Evolutionary conservation across 2,888 invertebrate genomes (phyloP).

Genomic region (Macrophya annulata): DNA sequence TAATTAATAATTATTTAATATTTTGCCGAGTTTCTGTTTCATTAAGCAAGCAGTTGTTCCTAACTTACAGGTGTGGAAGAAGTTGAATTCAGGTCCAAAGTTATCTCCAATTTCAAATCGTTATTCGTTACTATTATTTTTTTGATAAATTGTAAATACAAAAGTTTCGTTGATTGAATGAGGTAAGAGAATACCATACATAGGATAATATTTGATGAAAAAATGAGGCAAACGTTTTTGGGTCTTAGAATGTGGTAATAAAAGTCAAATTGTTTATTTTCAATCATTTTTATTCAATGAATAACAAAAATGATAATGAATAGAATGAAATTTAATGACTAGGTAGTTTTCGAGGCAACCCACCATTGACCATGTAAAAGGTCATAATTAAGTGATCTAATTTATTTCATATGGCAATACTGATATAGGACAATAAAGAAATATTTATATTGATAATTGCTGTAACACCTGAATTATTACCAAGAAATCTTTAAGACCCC

Average conservation of each 20-base stretch:
- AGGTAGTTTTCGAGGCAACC: constrained; percentile 62
- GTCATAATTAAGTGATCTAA: constrained; percentile 29
- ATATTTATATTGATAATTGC: constrained; percentile 36
- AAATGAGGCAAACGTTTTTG: not conserved
- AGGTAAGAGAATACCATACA: not conserved
- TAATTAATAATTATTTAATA: constrained; percentile 15
- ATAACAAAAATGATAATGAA: constrained; percentile 68
- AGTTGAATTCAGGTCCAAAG: not conserved
- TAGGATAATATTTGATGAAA: not conserved
- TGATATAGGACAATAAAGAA: constrained; percentile 40
- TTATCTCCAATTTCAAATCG: not conserved
- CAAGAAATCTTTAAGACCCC: not conserved
- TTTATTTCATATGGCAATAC: constrained; percentile 26
- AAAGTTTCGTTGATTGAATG: not conserved
- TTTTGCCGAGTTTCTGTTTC: constrained; percentile 15
- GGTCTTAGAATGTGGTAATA: not conserved
- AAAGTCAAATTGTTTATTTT: constrained; percentile 51
- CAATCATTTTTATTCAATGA: constrained; percentile 68
- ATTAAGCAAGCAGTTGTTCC: constrained; percentile 17
- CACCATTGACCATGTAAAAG: not conserved
- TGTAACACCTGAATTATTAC: constrained; percentile 26
- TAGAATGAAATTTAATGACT: constrained; percentile 68
- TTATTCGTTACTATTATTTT: not conserved
- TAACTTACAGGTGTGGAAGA: not conserved
- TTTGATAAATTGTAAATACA: not conserved